Evolutionary conservation across 2,113 vertebrate genomes (phyloP).

Genomic region (Sarotherodon lohbergeri): DNA sequence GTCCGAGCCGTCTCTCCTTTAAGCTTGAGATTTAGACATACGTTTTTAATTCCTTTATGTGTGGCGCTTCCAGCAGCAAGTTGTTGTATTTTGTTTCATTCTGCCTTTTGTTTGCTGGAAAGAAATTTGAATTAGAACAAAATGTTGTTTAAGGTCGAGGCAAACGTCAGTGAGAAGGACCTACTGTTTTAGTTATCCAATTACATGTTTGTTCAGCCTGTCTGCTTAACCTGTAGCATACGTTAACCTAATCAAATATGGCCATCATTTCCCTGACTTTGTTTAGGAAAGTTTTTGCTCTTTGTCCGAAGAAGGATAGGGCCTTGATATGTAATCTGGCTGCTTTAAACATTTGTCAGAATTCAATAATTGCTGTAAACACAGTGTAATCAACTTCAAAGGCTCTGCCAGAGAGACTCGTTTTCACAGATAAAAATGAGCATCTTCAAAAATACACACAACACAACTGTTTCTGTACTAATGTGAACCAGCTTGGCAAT

Average conservation of each 20-base stretch:
- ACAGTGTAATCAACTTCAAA: conserved; percentile 64
- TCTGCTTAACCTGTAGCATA: conserved; percentile 59
- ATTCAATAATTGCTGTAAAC: conserved; percentile 69
- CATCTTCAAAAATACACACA: conserved; percentile 49
- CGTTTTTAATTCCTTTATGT: conserved; percentile 63
- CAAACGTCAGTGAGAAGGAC: conserved; percentile 31
- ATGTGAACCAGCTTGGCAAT: conserved; percentile 55
- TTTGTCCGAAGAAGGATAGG: conserved; percentile 49
- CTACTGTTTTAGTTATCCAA: conserved; percentile 65
- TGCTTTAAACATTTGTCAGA: conserved; percentile 72
- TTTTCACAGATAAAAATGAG: conserved; percentile 62
- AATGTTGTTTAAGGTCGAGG: conserved; percentile 67
- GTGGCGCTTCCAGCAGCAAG: conserved; percentile 57
- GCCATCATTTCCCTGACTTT: conserved; percentile 53
- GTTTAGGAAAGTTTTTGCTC: conserved; percentile 58
- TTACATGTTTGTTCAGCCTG: conserved; percentile 67
- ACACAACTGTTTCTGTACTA: conserved; percentile 11
- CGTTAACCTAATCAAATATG: conserved; percentile 65
- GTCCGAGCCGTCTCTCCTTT: conserved; percentile 17
- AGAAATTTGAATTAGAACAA: conserved; percentile 60
- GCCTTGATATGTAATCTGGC: conserved; percentile 63
- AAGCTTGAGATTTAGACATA: conserved; percentile 55
- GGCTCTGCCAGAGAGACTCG: conserved; percentile 45
- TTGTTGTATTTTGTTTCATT: conserved; percentile 59
- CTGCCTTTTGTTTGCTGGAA: conserved; percentile 60